phyloP scores from a whole-genome alignment of 2,888 invertebrate species.

The Agriotes lineatus region DNA sequence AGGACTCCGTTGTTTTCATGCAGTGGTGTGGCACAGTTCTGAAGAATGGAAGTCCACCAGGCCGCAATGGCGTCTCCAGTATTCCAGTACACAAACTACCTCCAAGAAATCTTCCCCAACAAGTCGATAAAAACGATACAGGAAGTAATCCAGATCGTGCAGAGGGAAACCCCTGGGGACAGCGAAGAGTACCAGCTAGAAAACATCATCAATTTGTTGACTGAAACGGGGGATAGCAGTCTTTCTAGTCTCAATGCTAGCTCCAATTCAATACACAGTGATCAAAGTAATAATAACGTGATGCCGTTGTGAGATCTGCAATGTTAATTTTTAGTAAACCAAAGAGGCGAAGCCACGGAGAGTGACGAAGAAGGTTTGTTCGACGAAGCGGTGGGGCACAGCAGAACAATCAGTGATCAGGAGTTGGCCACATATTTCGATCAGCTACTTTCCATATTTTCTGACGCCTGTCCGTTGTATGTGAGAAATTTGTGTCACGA shows the following conservation, averaged over 20 bases:
- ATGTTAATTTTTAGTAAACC: too few species aligned
- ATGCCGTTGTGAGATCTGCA: too few species aligned
- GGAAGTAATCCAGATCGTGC: conserved; percentile 49
- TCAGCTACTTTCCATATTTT: conserved; percentile 48
- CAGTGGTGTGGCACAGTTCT: too few species aligned
- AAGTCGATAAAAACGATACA: conserved; percentile 46
- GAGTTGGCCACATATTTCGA: conserved; percentile 21
- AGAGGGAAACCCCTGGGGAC: conserved; percentile 43
- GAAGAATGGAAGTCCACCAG: too few species aligned
- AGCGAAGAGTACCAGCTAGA: conserved; percentile 49
- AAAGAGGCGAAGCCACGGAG: too few species aligned
- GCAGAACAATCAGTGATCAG: conserved; percentile 1
- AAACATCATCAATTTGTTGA: conserved; percentile 47
- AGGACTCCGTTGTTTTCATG: too few species aligned
- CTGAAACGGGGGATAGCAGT: conserved; percentile 36
- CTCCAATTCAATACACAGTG: too few species aligned
- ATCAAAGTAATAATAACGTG: too few species aligned
- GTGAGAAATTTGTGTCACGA: conserved; percentile 47
- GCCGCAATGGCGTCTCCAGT: too few species aligned
- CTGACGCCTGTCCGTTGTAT: conserved; percentile 51
- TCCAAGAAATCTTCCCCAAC: conserved; percentile 51
- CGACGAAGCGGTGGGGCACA: conserved; percentile 39
- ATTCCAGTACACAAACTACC: conserved; percentile 4
- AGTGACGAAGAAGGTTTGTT: conserved; percentile 25
- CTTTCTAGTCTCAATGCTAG: neutral